Percentiles rank a stretch among this genome's conserved stretches.
Conservation (phyloP, 2,113 vertebrate genomes). For the Tylochromis polylepis region DNA sequence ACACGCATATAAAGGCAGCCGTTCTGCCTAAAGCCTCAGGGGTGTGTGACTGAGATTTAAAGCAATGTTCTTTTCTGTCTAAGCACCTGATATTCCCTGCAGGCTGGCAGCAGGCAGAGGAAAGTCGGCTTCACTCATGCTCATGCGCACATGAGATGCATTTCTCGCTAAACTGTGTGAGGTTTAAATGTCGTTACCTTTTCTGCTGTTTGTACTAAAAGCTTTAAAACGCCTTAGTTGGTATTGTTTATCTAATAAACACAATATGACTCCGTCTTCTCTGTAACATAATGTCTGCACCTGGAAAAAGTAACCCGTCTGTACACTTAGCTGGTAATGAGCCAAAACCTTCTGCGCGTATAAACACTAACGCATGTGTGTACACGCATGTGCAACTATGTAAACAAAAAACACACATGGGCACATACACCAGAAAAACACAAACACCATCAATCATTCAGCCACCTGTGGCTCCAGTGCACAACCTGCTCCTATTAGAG, state of each 20-base stretch:
- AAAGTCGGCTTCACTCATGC: neutral
- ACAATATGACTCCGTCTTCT: neutral
- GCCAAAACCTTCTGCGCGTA: neutral
- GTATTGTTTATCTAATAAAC: neutral
- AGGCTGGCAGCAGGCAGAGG: conserved; percentile 14
- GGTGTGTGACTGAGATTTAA: conserved; percentile 30
- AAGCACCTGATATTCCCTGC: conserved; percentile 41
- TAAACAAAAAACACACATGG: neutral
- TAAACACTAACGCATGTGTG: neutral
- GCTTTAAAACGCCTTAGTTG: neutral
- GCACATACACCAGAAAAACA: neutral
- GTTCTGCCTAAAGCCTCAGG: conserved; percentile 9
- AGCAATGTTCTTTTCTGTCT: conserved; percentile 44
- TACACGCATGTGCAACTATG: neutral
- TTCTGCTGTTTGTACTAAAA: neutral
- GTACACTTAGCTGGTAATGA: neutral
- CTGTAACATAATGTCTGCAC: neutral
- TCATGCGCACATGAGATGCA: neutral
- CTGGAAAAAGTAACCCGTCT: neutral
- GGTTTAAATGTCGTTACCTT: neutral
- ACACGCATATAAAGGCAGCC: neutral
- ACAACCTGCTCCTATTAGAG: neutral
- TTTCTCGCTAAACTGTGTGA: neutral
- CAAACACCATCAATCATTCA: conserved; percentile 33
- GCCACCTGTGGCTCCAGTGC: conserved; percentile 3